Evolutionary conservation across 2,113 vertebrate species (phyloP).

Genomic region (Anguilla japonica): DNA sequence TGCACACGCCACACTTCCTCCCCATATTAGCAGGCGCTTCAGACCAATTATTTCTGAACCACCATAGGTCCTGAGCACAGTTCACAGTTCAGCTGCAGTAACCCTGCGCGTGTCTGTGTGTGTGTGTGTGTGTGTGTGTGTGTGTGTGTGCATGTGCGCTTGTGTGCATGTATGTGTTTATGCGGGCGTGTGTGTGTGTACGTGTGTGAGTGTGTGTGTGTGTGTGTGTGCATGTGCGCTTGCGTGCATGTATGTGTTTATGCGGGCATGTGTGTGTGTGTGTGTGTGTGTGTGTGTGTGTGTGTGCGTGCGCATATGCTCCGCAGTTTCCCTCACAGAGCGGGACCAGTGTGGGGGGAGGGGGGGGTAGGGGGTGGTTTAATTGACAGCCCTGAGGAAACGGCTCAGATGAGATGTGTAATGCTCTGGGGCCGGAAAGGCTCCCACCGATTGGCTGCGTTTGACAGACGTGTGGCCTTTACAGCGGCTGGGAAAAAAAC

Average conservation of each 20-base stretch:
- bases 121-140: background rate
- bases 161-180: background rate
- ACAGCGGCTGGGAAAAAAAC: constrained; percentile 68
- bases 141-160: background rate
- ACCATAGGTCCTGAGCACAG: background rate
- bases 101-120: background rate
- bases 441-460: constrained; percentile 43
- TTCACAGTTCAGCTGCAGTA: background rate
- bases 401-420: constrained; percentile 33
- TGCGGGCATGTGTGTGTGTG: too few relatives aligned
- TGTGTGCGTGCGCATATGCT: too few relatives aligned
- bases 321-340: background rate
- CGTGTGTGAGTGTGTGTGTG: background rate
- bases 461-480: constrained; percentile 72
- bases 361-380: background rate
- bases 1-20: background rate
- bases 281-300: too few relatives aligned
- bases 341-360: background rate
- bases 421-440: background rate
- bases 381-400: constrained; percentile 28
- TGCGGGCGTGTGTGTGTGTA: background rate
- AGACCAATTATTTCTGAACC: constrained; percentile 29
- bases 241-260: background rate
- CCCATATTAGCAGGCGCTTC: constrained; percentile 17
- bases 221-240: background rate